Evolutionary conservation across 1,140 invertebrate genomes (phyloP).

Genomic region (Bombus terrestris): DNA sequence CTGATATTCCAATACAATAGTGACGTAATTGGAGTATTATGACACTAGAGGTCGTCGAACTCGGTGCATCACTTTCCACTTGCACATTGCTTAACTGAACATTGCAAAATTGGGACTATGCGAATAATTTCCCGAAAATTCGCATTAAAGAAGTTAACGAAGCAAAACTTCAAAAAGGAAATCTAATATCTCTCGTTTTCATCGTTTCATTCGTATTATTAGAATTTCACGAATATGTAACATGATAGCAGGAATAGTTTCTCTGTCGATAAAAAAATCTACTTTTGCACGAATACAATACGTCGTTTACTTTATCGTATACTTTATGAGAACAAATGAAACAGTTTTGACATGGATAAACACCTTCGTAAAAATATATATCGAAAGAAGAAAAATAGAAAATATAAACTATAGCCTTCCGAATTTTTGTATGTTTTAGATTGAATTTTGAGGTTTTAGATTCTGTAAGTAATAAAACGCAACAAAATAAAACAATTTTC

Average conservation of each 20-base stretch:
- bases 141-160: not conserved
- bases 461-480: not conserved
- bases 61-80: slow-evolving; percentile 16
- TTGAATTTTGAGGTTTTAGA: slow-evolving; percentile 2
- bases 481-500: not conserved
- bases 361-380: not conserved
- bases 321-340: not conserved
- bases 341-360: not conserved
- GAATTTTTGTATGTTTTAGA: not conserved
- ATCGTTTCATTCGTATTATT: not conserved
- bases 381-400: not conserved
- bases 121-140: not conserved
- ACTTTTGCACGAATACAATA: not conserved
- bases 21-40: slow-evolving; percentile 15
- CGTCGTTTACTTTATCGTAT: not conserved
- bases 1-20: not conserved
- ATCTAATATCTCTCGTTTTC: not conserved
- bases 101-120: not conserved
- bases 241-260: not conserved
- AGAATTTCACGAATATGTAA: not conserved
- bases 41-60: slow-evolving; percentile 15
- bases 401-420: not conserved
- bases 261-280: not conserved
- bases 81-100: slow-evolving; percentile 4
- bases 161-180: not conserved